Conservation (phyloP, 2,888 invertebrate genomes). For the Spatulosminthurus flaviceps region DNA sequence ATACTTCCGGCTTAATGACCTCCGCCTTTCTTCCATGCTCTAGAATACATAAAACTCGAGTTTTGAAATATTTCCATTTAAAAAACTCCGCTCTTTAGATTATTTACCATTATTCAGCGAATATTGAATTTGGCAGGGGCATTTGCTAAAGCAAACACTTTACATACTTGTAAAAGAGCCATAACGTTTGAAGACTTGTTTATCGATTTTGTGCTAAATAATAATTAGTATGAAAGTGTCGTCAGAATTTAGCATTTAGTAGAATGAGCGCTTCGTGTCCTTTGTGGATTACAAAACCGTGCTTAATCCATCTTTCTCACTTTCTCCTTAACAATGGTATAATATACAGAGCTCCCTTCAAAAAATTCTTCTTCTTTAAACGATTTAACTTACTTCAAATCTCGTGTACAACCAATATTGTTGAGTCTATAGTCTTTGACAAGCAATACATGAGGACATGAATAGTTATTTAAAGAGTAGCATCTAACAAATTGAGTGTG, state of each 20-base stretch:
- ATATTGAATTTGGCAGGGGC: no score
- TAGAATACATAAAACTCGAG: no score
- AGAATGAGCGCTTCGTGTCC: background rate
- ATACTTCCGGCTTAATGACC: no score
- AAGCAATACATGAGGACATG: background rate
- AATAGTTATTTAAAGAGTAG: background rate
- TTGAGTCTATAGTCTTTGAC: background rate
- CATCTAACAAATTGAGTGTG: background rate
- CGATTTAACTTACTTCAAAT: background rate
- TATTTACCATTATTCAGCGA: no score
- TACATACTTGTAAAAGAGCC: no score
- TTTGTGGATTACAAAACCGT: constrained; percentile 22
- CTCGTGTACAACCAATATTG: background rate
- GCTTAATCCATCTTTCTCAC: constrained; percentile 33
- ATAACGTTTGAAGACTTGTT: background rate
- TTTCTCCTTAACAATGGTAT: constrained; percentile 2
- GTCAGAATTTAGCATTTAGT: no score
- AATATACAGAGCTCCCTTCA: background rate
- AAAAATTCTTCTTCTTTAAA: background rate
- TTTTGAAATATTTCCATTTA: no score
- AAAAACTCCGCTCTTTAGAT: no score
- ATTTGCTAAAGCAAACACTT: background rate
- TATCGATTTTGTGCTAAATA: background rate
- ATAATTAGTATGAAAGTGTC: background rate
- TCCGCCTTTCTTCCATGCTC: no score